Conservation (phyloP, 2,113 vertebrate species). For the rat (Rattus norvegicus) region DNA sequence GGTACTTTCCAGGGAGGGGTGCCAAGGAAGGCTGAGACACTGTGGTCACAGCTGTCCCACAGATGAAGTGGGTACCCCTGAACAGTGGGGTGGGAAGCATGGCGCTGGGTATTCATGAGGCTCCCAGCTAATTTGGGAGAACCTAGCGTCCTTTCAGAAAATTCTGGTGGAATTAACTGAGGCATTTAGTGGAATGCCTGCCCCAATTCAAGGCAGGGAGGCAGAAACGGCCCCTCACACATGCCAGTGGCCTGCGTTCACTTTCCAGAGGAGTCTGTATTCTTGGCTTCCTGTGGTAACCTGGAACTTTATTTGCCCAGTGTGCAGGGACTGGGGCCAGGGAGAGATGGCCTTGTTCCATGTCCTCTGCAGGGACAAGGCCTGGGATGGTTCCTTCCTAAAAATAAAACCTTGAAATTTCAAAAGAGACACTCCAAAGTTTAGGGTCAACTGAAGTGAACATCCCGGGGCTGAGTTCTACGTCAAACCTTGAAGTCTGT, state of each 20-base stretch:
- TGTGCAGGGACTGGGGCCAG: not conserved
- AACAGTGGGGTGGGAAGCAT: constrained; percentile 23
- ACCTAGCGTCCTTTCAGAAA: not conserved
- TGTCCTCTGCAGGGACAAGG: not conserved
- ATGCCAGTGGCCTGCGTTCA: not conserved
- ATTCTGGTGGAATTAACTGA: not conserved
- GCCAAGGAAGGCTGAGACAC: constrained; percentile 64
- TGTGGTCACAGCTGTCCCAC: constrained; percentile 68
- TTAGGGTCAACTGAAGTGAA: not conserved
- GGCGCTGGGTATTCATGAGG: not conserved
- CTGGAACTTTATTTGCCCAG: not conserved
- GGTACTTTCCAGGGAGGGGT: constrained; percentile 70
- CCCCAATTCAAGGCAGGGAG: constrained; percentile 43
- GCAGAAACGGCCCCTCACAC: not conserved
- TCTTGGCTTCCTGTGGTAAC: not conserved
- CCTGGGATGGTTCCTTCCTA: not conserved
- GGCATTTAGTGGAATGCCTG: not conserved
- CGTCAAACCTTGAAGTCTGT: not conserved
- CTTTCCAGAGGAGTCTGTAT: not conserved
- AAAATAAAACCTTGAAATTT: not conserved
- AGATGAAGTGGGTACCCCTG: constrained; percentile 47
- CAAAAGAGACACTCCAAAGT: not conserved
- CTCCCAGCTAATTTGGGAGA: no score
- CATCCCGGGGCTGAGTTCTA: not conserved
- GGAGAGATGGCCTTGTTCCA: no score